Evolutionary conservation across 2,113 vertebrate species (phyloP), one percentile per base, ranked within the genome.

Genomic region (Hemibagrus wyckioides): DNA sequence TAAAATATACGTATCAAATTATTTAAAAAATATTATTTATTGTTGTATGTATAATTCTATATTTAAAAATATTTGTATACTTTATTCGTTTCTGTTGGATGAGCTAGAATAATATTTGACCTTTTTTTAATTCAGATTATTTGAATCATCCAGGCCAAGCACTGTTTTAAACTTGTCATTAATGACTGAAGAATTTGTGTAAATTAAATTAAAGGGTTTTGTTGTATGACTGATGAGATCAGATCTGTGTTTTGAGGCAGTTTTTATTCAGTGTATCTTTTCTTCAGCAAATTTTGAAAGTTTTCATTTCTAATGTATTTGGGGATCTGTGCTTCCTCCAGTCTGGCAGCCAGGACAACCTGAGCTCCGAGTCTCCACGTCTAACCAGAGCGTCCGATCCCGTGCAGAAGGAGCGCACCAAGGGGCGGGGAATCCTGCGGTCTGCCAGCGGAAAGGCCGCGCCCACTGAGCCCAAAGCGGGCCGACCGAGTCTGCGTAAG

Each of bases 291-390:
- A 13, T 33, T 15, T 67, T 73, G 1, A 11, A 19, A 7, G 8
- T 61, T n/a, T 10, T 48, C 2, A 33, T 33, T 63, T 23, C 4
- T 48, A 63, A 65, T 13, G 0, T 67, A 28, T 77, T 54, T 69
- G 48, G 48, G 50, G 30, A 33, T 81, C 79, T 77, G 80, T 87
- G 14, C 77, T 93, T 94, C 93, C 89, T 95, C 52, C 94, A 97
- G 93, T 97, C 96, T 80, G 95, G 95, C 88, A 97, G 96, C 89
- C 97, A 97, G 92, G 97, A 99, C 92, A 97, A 97, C 93, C 95
- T 98, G 90, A 95, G 97, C 39, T 96, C 96, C 50, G 97, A 98
- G 93, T 96, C 97, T 6, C 96, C 97, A 91, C 97, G 94, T 90
- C 96, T 96, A 89, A 93, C 96, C 75, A 96, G 96, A 15, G 95